Conservation (phyloP, 2,888 invertebrate genomes). For the Thera britannica region DNA sequence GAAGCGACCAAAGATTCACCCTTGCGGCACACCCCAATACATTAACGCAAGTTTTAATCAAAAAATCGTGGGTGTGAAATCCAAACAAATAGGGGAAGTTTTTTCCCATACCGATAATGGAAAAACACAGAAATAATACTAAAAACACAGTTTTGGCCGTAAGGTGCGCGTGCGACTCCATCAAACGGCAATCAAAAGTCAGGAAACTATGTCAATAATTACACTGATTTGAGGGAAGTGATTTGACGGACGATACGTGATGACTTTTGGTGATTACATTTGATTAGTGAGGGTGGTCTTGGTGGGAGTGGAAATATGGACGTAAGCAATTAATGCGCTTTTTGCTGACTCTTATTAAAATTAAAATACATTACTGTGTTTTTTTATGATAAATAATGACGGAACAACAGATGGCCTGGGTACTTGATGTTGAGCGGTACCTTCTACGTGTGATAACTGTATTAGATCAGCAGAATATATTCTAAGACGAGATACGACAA, state of each 20-base stretch:
- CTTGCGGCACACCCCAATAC: conserved; percentile 72
- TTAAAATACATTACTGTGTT: conserved; percentile 20
- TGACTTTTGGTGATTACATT: conserved; percentile 64
- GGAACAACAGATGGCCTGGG: background rate
- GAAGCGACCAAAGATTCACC: conserved; percentile 70
- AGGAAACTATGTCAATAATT: conserved; percentile 73
- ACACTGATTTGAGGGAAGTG: conserved; percentile 60
- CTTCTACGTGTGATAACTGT: too few species aligned
- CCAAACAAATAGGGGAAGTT: conserved; percentile 75
- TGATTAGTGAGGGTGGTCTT: conserved; percentile 52
- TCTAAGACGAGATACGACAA: too few species aligned
- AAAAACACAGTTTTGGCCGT: conserved; percentile 63
- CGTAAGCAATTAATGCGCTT: conserved; percentile 26
- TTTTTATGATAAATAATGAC: background rate
- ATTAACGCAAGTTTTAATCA: conserved; percentile 79
- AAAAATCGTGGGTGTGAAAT: conserved; percentile 81
- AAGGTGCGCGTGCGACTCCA: conserved; percentile 65
- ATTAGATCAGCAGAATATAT: too few species aligned
- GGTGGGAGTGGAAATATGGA: conserved; percentile 31
- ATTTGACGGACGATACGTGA: conserved; percentile 57
- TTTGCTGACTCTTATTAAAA: conserved; percentile 27
- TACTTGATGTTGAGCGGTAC: too few species aligned
- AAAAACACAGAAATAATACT: conserved; percentile 67
- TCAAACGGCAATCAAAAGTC: conserved; percentile 64
- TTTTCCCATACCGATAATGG: conserved; percentile 83